A percentile compares a stretch with the other conserved stretches of the same genome.
Conservation (phyloP, 1,140 invertebrate species). For the Zaprionus taronus region DNA sequence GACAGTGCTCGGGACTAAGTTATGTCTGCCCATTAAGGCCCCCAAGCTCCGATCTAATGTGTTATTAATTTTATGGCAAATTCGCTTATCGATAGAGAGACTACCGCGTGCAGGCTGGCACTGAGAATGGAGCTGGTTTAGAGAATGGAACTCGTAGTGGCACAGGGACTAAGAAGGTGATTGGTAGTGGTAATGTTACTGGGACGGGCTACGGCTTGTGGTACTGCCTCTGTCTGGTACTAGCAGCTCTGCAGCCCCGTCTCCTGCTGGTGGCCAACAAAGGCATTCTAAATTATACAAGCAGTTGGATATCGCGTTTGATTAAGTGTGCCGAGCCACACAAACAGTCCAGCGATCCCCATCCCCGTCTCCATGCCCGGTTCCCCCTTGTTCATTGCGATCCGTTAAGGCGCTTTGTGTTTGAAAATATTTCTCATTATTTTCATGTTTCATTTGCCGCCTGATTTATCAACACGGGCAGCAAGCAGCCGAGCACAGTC, state of each 20-base stretch:
- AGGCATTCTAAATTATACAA: slow-evolving; percentile 79
- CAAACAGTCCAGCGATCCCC: slow-evolving; percentile 22
- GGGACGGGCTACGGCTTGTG: no score
- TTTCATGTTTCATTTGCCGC: slow-evolving; percentile 78
- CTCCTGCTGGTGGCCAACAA: slow-evolving; percentile 57
- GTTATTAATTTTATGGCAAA: slow-evolving; percentile 82
- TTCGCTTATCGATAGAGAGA: slow-evolving; percentile 60
- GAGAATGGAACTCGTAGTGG: no score
- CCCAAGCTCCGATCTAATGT: slow-evolving; percentile 66
- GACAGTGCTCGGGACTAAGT: slow-evolving; percentile 45
- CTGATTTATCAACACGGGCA: slow-evolving; percentile 67
- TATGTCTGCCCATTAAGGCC: slow-evolving; percentile 58
- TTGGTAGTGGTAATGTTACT: no score
- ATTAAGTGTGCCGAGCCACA: slow-evolving; percentile 72
- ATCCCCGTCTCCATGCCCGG: background rate
- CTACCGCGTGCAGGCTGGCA: slow-evolving; percentile 20
- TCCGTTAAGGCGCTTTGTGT: slow-evolving; percentile 31
- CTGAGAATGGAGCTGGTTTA: background rate
- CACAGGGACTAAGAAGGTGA: no score
- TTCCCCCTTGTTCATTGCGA: background rate
- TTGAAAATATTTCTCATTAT: slow-evolving; percentile 79
- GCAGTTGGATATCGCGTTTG: slow-evolving; percentile 81
- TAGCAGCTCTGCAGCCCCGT: slow-evolving; percentile 2
- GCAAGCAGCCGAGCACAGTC: background rate
- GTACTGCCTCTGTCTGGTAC: background rate